Conservation (phyloP, 35 echinoderm and acorn worm genomes). For the Anneissia japonica region DNA sequence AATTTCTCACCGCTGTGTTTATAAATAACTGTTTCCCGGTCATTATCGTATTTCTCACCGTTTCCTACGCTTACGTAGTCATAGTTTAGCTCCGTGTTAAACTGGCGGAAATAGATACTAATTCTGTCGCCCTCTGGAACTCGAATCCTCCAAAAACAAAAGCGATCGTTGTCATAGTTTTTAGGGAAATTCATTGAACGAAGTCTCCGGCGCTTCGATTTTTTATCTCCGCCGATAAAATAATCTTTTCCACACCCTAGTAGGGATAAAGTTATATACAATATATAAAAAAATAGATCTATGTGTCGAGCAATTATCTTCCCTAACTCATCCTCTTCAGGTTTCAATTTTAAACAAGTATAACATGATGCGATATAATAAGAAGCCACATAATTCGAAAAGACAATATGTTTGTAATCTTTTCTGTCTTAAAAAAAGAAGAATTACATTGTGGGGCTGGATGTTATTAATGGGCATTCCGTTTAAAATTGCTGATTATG, state of each 20-base stretch:
- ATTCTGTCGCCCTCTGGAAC: slow-evolving; percentile 39
- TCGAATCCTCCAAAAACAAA: slow-evolving; percentile 86
- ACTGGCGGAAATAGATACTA: slow-evolving; percentile 59
- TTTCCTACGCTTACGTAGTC: slow-evolving; percentile 74
- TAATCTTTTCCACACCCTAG: slow-evolving; percentile 81
- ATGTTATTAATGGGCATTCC: too few relatives aligned
- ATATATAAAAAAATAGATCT: background rate
- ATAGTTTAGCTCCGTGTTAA: slow-evolving; percentile 70
- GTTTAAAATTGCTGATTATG: too few relatives aligned
- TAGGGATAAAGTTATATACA: too few relatives aligned
- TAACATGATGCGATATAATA: too few relatives aligned
- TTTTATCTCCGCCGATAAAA: slow-evolving; percentile 15
- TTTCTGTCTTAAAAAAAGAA: too few relatives aligned
- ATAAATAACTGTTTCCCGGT: slow-evolving; percentile 39
- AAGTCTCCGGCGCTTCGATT: slow-evolving; percentile 13
- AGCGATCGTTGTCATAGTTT: slow-evolving; percentile 52
- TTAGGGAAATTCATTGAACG: slow-evolving; percentile 58
- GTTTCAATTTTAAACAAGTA: too few relatives aligned
- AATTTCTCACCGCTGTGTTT: slow-evolving; percentile 66
- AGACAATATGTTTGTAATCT: too few relatives aligned
- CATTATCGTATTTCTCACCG: slow-evolving; percentile 38
- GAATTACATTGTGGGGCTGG: too few relatives aligned
- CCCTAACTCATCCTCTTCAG: too few relatives aligned
- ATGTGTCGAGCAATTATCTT: too few relatives aligned
- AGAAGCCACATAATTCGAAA: too few relatives aligned